Conservation (phyloP, 1,140 invertebrate genomes). For the Sinella curviseta region DNA sequence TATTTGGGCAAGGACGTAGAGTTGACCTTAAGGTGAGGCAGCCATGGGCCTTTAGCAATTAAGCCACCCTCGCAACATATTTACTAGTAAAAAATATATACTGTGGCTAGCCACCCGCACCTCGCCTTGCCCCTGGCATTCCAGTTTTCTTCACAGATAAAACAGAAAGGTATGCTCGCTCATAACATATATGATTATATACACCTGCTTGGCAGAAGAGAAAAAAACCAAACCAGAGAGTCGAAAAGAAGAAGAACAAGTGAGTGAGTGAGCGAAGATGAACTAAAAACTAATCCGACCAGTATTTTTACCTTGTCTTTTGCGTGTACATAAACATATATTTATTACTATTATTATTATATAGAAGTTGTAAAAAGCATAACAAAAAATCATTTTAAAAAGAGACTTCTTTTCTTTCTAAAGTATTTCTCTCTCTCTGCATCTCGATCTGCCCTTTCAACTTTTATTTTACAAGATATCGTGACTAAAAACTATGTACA, state of each 20-base stretch:
- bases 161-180: neutral
- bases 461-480: neutral
- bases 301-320: conserved; percentile 16
- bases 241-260: neutral
- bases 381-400: neutral
- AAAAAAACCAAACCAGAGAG: neutral
- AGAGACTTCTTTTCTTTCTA: neutral
- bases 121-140: conserved; percentile 48
- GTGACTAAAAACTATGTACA: conserved; percentile 17
- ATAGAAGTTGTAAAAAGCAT: neutral
- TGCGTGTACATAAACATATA: neutral
- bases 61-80: conserved; percentile 45
- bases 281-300: conserved; percentile 17
- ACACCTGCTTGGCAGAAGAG: neutral
- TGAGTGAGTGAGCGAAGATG: neutral
- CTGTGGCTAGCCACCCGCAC: conserved; percentile 47
- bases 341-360: conserved; percentile 6
- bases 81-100: conserved; percentile 39
- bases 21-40: conserved; percentile 49
- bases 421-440: conserved; percentile 6
- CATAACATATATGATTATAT: neutral
- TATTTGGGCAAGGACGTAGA: conserved; percentile 48
- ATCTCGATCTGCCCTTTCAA: neutral
- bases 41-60: conserved; percentile 48
- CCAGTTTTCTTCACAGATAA: conserved; percentile 20